phyloP scores from a whole-genome alignment of 2,113 vertebrate species.

The Aegotheles bennettii region DNA sequence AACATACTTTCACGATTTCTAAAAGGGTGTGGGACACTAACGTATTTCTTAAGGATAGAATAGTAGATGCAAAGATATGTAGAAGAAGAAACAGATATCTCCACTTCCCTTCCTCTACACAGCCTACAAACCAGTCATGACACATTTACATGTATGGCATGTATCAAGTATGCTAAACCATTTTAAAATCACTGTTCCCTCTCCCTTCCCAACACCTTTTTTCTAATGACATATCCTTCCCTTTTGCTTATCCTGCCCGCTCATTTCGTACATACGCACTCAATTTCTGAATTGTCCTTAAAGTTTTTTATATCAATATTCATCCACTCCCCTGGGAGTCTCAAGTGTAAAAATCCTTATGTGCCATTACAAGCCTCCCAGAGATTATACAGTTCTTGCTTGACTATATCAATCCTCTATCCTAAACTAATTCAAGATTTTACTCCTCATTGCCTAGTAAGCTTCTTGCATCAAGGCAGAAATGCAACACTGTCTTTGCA shows the following conservation, averaged over 20 bases:
- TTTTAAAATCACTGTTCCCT: neutral
- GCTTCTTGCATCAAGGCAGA: neutral
- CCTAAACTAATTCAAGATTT: neutral
- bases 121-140: neutral
- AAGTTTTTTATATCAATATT: neutral
- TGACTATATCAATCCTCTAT: neutral
- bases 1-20: neutral
- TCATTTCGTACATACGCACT: neutral
- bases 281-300: neutral
- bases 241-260: neutral
- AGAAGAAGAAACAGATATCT: neutral
- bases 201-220: neutral
- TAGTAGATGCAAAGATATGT: neutral
- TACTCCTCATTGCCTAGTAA: neutral
- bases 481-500: neutral
- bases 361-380: neutral
- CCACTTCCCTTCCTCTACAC: neutral
- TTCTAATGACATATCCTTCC: neutral
- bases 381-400: neutral
- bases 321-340: neutral
- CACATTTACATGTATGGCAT: neutral
- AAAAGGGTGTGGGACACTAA: neutral
- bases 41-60: neutral
- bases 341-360: neutral
- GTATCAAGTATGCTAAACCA: neutral